Base-by-base conservation (phyloP, 2,888 invertebrate genomes). In the Deilephila elpenor region DNA sequence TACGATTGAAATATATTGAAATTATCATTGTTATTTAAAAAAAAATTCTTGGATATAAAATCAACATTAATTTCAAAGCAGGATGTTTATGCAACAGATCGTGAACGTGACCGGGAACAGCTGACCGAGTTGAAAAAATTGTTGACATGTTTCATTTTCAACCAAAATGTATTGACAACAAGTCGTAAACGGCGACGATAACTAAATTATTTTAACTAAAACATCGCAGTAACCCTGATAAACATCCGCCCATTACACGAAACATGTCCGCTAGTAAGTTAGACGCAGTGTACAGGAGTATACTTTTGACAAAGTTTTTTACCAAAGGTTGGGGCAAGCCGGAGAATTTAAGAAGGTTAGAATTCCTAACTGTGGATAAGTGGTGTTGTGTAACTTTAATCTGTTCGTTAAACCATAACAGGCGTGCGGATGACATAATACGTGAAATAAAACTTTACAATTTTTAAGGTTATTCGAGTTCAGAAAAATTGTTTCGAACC, bases 271-370 rank as follows among this genome's bases (percentile, higher is more conserved):
- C 95, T 74, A 96, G 96, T 83, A 96, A 93, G 84, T 91, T 98
- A 83, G 98, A 98, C 89, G 96, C 97, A 76, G 95, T 98, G 72
- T 99, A 98, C 89, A 96, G 99, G 80, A 97, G 97, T 88, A 95
- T 99, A 86, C 95, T 99, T 74, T 94, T 98, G 74, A 97, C 98
- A 1, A 98, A 97, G 91, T 98, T 99, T 90, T 99, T 99, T 87
- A 98, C 97, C 1, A 98, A 98, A 95, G 99, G 99, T 83, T 99
- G 99, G 99, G 99, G 99, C 7, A 97, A 97, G 87, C 98, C 99
- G 34, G 98, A 98, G 84, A 97, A 98, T 90, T 95, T 99, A 74
- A 96, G 97, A 92, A 97, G 97, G 98, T 97, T 84, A 87, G 82
- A 74, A 75, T 74, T 74, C 73, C 75, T 60, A 62, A 75, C 64